These are phyloP conservation scores for Cariama cristata DNA, from an alignment of 2,113 vertebrate genomes.

Conservation along the genomic window DNA sequence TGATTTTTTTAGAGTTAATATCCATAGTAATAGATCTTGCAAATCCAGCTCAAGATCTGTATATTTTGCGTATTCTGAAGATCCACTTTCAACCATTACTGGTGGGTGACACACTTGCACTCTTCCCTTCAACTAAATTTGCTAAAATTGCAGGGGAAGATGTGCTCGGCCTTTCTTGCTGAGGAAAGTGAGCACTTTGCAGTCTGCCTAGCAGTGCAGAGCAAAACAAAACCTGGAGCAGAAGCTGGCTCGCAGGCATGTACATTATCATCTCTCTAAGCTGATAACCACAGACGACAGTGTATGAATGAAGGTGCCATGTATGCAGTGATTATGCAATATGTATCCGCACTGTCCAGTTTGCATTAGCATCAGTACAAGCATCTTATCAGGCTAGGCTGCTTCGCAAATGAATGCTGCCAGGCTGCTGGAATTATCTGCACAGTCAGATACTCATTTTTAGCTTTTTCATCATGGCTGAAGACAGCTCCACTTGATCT, in stretches of 20 bases:
- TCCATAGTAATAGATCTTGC: background rate
- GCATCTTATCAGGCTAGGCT: conserved; percentile 34
- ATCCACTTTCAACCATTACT: background rate
- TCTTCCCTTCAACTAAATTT: background rate
- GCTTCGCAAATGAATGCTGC: conserved; percentile 5
- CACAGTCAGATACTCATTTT: conserved; percentile 56
- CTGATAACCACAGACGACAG: background rate
- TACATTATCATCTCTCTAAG: background rate
- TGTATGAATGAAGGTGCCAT: background rate
- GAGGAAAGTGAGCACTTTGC: background rate
- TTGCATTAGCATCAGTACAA: background rate
- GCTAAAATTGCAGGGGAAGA: background rate
- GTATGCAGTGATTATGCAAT: background rate
- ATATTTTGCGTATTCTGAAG: background rate
- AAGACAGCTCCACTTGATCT: conserved; percentile 65
- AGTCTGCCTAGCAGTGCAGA: background rate
- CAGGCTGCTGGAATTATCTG: conserved; percentile 54
- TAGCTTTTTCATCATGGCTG: conserved; percentile 59
- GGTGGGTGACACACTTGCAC: background rate
- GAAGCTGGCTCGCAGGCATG: background rate
- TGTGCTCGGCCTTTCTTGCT: background rate
- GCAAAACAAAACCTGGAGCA: background rate
- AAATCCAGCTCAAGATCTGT: background rate
- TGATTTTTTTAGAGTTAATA: background rate
- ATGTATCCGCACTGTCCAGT: background rate